phyloP scores from a whole-genome alignment of 2,888 invertebrate species.

The Pristionchus fissidentatus region DNA sequence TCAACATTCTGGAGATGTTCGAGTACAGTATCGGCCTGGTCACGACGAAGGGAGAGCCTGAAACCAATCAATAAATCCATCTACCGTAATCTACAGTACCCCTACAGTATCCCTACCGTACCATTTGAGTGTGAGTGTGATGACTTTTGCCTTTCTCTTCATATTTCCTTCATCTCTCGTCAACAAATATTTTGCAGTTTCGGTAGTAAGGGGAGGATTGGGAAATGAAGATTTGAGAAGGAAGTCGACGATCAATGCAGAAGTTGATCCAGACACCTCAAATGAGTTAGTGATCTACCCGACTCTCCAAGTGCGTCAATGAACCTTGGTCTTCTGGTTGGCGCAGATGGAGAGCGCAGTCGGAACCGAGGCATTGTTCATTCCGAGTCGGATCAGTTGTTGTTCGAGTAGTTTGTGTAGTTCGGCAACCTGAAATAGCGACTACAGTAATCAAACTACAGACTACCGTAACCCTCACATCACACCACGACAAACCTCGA shows the following conservation, averaged over 20 bases:
- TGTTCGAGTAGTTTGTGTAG: conserved; percentile 24
- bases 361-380: neutral
- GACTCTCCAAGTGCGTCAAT: too few relatives aligned
- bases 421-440: conserved; percentile 29
- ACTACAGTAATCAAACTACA: neutral
- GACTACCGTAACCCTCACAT: too few relatives aligned
- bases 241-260: neutral
- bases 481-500: conserved; percentile 5
- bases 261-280: conserved; percentile 3
- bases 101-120: conserved; percentile 16
- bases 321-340: conserved; percentile 18
- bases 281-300: neutral
- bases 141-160: neutral
- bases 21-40: neutral
- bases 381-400: conserved; percentile 20
- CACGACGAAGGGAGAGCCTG: neutral
- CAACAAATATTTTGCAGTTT: conserved; percentile 20
- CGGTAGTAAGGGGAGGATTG: neutral
- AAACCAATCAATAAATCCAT: neutral
- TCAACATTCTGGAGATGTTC: conserved; percentile 9
- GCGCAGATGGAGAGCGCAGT: neutral
- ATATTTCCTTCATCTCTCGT: neutral
- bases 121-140: conserved; percentile 24
- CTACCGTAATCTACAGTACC: neutral
- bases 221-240: neutral